Base-by-base conservation (phyloP, 2,888 invertebrate species). In the Brachyopa scutellaris region DNA sequence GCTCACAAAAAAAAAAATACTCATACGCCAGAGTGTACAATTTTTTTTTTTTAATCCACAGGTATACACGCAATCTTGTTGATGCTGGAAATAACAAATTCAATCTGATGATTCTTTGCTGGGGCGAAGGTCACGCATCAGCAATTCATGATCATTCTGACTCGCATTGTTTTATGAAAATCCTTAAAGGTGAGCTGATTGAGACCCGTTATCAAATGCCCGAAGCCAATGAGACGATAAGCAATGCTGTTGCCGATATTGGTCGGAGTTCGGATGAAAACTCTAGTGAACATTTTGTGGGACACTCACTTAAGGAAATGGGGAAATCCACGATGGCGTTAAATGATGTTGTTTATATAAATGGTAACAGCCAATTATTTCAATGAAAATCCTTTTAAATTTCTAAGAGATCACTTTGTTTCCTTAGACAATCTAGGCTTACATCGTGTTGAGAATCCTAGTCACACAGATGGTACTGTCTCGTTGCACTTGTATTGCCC, bases 121-220 rank as follows among this genome's bases (percentile, higher is more conserved):
- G 99, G 99, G 97, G 97, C 15, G 97, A 98, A 88, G 97, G 97
- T 0, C 97, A 98, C 85, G 96, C 96, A 0, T 97, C 98, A 0
- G 95, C 96, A 7, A 98, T 99, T 85, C 99, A 99, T 89, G 98
- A 99, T 90, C 99, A 99, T 88, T 94, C 98, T 0, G 93, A 98
- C 87, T 95, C 99, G 0, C 98, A 99, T 88, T 99, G 99, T 90
- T 98, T 99, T 90, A 98, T 99, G 96, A 99, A 99, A 91, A 93
- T 97, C 82, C 92, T 99, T 0, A 94, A 95, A 79, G 98, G 97
- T 0, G 93, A 92, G 74, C 90, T 98, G 38, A 93, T 93, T 57
- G 98, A 99, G 92, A 94, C 96, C 74, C 92, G 92, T 89, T 91
- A 88, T 64, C 86, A 88, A n/a, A 86, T 86, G 86, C 87, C 87